phyloP scores from a whole-genome alignment of 2,888 invertebrate genomes.

The Tetropium fuscum region DNA sequence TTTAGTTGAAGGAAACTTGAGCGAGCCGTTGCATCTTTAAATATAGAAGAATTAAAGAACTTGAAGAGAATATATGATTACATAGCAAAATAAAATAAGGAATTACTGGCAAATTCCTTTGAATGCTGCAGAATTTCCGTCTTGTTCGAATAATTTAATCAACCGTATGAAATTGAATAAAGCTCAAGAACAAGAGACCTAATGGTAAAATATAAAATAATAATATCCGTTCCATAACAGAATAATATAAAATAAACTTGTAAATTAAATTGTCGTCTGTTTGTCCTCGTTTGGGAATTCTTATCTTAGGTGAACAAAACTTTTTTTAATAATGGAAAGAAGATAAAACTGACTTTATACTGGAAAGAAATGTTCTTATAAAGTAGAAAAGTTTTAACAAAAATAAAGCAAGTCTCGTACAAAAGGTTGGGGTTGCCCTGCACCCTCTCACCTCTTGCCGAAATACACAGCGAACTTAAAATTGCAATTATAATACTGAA shows the following conservation, averaged over 20 bases:
- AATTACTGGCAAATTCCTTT: slow-evolving; percentile 29
- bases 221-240: slow-evolving; percentile 36
- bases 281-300: slow-evolving; percentile 47
- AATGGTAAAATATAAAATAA: slow-evolving; percentile 39
- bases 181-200: slow-evolving; percentile 37
- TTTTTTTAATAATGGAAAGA: slow-evolving; percentile 61
- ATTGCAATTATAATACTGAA: slow-evolving; percentile 57
- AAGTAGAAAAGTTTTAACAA: slow-evolving; percentile 59
- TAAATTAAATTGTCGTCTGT: slow-evolving; percentile 53
- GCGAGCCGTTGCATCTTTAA: too few relatives aligned
- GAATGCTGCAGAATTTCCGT: slow-evolving; percentile 37
- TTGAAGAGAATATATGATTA: slow-evolving; percentile 12
- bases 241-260: slow-evolving; percentile 36
- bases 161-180: slow-evolving; percentile 37
- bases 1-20: not conserved
- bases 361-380: slow-evolving; percentile 60
- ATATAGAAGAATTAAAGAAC: too few relatives aligned
- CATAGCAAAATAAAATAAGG: slow-evolving; percentile 35
- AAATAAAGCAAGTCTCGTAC: slow-evolving; percentile 55
- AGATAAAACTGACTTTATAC: slow-evolving; percentile 61
- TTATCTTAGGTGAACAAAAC: slow-evolving; percentile 57
- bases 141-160: slow-evolving; percentile 41
- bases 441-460: slow-evolving; percentile 24
- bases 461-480: slow-evolving; percentile 55
- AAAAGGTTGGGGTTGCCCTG: slow-evolving; percentile 46